Conservation (phyloP, 2,888 invertebrate genomes). For the Cerastis rubricosa region DNA sequence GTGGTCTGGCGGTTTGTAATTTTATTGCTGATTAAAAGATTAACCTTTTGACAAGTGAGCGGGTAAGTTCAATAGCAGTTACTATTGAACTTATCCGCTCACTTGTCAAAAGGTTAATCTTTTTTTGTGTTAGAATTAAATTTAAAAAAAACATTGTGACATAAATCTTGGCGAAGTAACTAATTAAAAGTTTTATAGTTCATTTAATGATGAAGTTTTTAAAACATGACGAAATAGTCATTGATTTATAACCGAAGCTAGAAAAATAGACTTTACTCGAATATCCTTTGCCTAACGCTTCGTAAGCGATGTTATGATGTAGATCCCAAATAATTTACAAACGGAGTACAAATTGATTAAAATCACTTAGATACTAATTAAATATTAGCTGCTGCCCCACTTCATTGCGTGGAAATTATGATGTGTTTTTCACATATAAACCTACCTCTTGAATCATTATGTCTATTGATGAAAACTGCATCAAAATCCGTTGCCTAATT, state of each 20-base stretch:
- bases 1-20: neutral
- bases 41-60: conserved; percentile 23
- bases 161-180: neutral
- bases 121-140: neutral
- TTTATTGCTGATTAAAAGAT: neutral
- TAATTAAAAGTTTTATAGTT: conserved; percentile 17
- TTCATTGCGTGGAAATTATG: no score
- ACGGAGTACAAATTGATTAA: neutral
- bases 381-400: no score
- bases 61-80: neutral
- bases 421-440: no score
- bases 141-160: neutral
- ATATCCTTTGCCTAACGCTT: neutral
- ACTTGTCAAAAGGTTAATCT: no score
- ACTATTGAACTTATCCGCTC: no score
- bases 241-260: neutral
- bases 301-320: neutral
- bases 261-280: neutral
- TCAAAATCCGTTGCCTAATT: no score
- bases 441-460: no score
- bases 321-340: neutral
- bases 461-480: no score
- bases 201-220: neutral
- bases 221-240: conserved; percentile 9
- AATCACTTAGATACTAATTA: neutral